Base-by-base conservation (phyloP, 2,797 vertebrate genomes). In the Diceros bicornis region DNA sequence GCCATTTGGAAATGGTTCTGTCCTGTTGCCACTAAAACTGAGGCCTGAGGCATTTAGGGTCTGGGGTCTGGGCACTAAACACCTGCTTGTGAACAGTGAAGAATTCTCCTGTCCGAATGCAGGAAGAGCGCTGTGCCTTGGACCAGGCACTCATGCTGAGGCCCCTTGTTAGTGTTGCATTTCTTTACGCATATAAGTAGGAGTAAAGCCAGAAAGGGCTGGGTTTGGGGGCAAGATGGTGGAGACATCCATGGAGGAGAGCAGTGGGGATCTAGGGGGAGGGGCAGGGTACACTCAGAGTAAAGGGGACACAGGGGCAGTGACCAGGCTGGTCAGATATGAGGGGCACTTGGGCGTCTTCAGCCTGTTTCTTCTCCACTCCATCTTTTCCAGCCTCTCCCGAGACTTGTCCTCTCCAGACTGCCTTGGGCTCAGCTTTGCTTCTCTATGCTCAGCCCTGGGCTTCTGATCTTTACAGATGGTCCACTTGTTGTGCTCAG, bases 71-170 rank as follows among this genome's bases (percentile, higher is more conserved):
- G 25, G 34, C 16, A 12, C 57, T 25, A 27, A 52, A 34, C 2
- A 17, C 21, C 34, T 7, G 69, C 61, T 52, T 4, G 4, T 6
- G 47, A 29, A 12, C 69, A 72, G 11, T 3, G 10, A 23, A 66
- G 23, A 20, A 1, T 29, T 44, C 29, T 21, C 2, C 29, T 29
- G 17, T 29, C 29, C 4, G 6, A 41, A 57, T 9, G 0, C 12
- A 12, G 61, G 34, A 47, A 9, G 12, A 1, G 47, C 17, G 2
- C 68, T 34, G 64, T 21, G 20, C 59, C 57, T n/a, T 0, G 17
- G 47, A 29, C 1, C 0, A 23, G 29, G 23, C 3, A 0, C 50
- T n/a, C 10, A 1, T 8, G 12, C 29, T 1, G 57, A 74, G 44
- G 50, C 57, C 47, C 10, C 57, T 7, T 74, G 41, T 41, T 27